phyloP scores from a whole-genome alignment of 2,113 vertebrate species.

The Hemichromis elongatus region DNA sequence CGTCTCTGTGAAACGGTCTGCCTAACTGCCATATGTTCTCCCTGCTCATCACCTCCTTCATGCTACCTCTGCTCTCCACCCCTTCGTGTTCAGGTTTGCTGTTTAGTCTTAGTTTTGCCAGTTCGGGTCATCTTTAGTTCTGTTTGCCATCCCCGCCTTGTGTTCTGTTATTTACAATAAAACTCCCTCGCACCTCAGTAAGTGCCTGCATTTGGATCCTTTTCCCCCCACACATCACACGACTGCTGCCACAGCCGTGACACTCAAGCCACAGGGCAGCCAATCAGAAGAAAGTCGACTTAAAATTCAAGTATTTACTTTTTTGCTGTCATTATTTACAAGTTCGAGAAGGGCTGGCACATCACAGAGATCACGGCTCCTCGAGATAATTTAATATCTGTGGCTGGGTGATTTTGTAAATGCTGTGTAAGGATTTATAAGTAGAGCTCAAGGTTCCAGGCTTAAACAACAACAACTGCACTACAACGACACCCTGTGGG shows the following conservation, averaged over 20 bases:
- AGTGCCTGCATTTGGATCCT: not conserved
- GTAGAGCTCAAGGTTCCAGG: not conserved
- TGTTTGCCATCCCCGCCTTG: not conserved
- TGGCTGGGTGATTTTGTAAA: not conserved
- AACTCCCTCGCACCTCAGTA: not conserved
- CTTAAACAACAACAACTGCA: not conserved
- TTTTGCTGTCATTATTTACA: not conserved
- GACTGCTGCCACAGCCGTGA: not conserved
- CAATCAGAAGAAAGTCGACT: not conserved
- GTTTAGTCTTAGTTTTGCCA: not conserved
- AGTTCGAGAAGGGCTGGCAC: not conserved
- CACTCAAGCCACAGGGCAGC: not conserved
- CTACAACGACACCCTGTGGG: not conserved
- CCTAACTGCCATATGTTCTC: no score
- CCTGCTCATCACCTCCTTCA: no score
- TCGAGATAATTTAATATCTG: not conserved
- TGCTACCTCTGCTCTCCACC: no score
- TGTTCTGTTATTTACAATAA: not conserved
- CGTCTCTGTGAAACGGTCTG: no score
- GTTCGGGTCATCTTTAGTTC: not conserved
- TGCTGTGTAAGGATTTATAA: not conserved
- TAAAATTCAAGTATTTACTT: not conserved
- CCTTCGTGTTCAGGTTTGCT: no score
- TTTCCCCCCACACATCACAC: not conserved
- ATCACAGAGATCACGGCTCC: not conserved